These are phyloP conservation scores for Penaeus japonicus DNA, from an alignment of 1,140 invertebrate species.

Conservation along the genomic window DNA sequence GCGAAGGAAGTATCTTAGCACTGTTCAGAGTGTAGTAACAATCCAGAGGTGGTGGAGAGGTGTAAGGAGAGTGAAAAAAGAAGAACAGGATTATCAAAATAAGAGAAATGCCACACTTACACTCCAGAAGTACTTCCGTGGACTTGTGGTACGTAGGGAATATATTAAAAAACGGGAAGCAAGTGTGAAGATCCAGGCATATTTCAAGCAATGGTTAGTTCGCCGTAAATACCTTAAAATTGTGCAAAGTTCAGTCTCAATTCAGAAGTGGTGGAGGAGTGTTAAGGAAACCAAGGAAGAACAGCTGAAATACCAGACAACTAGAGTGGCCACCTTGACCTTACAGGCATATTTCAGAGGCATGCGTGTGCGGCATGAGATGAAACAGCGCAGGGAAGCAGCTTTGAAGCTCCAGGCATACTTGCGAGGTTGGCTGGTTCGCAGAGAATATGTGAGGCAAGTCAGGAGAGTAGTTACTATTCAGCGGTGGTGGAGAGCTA, in stretches of 20 bases:
- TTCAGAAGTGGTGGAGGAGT: constrained; percentile 31
- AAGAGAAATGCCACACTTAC: neutral
- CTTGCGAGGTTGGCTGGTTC: neutral
- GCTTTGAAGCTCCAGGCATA: neutral
- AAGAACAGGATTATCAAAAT: neutral
- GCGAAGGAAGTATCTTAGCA: neutral
- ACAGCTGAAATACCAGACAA: neutral
- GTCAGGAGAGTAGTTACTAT: neutral
- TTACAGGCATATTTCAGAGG: constrained; percentile 17
- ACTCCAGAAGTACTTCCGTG: neutral
- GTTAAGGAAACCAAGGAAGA: neutral
- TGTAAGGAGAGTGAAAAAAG: neutral
- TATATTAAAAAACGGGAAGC: neutral
- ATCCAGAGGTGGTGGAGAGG: constrained; percentile 22
- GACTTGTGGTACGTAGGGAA: neutral
- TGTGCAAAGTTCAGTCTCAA: neutral
- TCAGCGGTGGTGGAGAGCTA: constrained; percentile 26
- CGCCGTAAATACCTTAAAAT: neutral
- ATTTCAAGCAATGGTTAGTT: neutral
- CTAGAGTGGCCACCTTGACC: neutral
- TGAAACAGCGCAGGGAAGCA: neutral
- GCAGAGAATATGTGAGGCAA: neutral
- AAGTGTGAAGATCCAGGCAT: constrained; percentile 1
- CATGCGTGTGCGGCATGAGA: neutral
- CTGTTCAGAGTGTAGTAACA: neutral